Base-by-base conservation (phyloP, 1,140 invertebrate genomes). In the Trypoxylus dichotomus region DNA sequence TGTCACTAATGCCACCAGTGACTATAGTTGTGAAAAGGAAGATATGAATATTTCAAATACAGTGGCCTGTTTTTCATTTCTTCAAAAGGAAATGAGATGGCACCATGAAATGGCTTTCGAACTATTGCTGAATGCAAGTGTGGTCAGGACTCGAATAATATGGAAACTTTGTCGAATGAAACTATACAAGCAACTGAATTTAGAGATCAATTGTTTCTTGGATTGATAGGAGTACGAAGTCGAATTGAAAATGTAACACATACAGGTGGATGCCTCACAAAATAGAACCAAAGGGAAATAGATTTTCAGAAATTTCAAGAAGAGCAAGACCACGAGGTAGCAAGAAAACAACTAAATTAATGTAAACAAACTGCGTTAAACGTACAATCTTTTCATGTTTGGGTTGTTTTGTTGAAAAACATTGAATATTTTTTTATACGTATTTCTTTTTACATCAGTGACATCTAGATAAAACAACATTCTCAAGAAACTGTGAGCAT, bases 11-110 rank as follows among this genome's bases (percentile, higher is more conserved):
- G n/a, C n/a, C n/a, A n/a, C n/a, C n/a, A n/a, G n/a, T n/a, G n/a
- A n/a, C n/a, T n/a, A n/a, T n/a, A n/a, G n/a, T n/a, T 47, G 25
- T 8, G n/a, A n/a, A 25, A 82, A 83, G 77, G 54, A n/a, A 43
- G 68, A 73, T 11, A 73, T 80, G 41, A 74, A 81, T 77, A 54
- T 81, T 58, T 78, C 79, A 68, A 79, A 82, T 76, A 77, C 80
- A 72, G 79, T 81, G 71, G 77, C 78, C 24, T 74, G 74, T 74
- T 79, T 77, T 75, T 76, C 41, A 19, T 76, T 72, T 11, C 72
- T 81, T 24, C 63, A 79, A 42, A 81, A 81, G 27, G 78, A 74
- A 11, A 42, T 81, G 24, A 77, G 78, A 71, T 81, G 77, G 77
- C 75, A 74, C 37, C 77, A 78, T 13, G 71, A 78, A 77, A 13